These are phyloP conservation scores for Polydrusus tereticollis DNA, from an alignment of 2,888 invertebrate species.

Conservation along the genomic window DNA sequence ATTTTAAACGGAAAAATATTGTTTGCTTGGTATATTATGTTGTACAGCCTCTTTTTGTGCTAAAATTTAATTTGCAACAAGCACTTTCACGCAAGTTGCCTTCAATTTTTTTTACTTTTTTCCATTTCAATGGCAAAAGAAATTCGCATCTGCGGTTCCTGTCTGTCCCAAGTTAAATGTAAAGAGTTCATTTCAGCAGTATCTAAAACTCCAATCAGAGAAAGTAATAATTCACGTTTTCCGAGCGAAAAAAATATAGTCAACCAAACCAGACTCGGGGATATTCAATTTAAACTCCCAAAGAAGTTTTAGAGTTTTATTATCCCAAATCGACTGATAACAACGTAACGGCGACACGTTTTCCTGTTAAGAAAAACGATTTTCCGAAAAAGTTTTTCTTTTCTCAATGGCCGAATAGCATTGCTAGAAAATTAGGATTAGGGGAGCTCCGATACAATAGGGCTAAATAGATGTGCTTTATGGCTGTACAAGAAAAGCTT, in stretches of 20 bases:
- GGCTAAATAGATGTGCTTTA: conserved; percentile 30
- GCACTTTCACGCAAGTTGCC: no score
- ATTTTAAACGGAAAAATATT: no score
- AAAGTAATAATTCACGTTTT: conserved; percentile 10
- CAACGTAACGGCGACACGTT: conserved; percentile 34
- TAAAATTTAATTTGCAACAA: no score
- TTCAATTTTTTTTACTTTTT: no score
- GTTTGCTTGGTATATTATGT: no score
- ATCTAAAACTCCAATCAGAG: not conserved
- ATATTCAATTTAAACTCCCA: conserved; percentile 39
- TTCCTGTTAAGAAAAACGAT: conserved; percentile 41
- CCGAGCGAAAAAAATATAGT: conserved; percentile 20
- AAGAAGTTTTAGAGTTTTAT: conserved; percentile 40
- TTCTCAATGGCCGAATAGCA: conserved; percentile 7
- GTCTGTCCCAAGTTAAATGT: no score
- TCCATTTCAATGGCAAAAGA: no score
- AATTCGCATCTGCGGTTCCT: no score
- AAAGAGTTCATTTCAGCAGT: not conserved
- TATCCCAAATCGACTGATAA: conserved; percentile 40
- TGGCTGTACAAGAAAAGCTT: conserved; percentile 10
- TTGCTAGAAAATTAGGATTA: conserved; percentile 27
- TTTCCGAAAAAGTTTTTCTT: conserved; percentile 38
- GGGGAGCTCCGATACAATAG: conserved; percentile 31
- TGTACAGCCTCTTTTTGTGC: no score
- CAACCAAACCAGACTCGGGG: conserved; percentile 19